These are phyloP conservation scores for Lates japonicus DNA, from an alignment of 2,797 vertebrate species.

Conservation along the genomic window DNA sequence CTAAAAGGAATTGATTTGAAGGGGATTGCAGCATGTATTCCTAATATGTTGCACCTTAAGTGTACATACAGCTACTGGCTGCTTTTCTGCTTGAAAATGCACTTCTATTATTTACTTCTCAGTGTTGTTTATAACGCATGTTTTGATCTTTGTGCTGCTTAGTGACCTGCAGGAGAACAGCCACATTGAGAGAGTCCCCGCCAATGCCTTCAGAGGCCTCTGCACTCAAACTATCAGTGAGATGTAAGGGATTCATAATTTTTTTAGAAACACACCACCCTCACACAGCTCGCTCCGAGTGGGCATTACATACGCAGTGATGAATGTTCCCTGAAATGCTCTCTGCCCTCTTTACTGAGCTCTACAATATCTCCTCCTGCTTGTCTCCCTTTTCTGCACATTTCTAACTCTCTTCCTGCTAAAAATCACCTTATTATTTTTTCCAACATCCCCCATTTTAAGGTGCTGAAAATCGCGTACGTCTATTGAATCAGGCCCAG, in stretches of 20 bases:
- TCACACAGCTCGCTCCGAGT: conserved; percentile 45
- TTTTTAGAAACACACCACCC: conserved; percentile 40
- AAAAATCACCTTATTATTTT: not conserved
- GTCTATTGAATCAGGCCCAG: not conserved
- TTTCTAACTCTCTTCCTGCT: conserved; percentile 6
- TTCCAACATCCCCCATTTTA: not conserved
- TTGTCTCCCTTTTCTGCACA: conserved; percentile 13
- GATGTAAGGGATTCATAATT: conserved; percentile 78
- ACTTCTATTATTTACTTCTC: not conserved
- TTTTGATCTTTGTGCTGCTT: conserved; percentile 36
- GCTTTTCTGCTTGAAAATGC: not conserved
- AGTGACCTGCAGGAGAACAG: conserved; percentile 86
- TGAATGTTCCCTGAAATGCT: conserved; percentile 51
- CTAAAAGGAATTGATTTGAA: conserved; percentile 6
- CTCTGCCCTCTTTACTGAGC: conserved; percentile 49
- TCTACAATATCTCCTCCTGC: not conserved
- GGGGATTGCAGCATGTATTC: not conserved
- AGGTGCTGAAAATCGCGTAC: not conserved
- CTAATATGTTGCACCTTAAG: not conserved
- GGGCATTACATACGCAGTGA: conserved; percentile 39
- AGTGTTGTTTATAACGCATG: not conserved
- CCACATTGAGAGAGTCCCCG: conserved; percentile 79
- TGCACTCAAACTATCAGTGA: conserved; percentile 78
- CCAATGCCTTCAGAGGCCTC: conserved; percentile 86
- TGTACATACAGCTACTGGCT: not conserved